Conservation (phyloP, 2,113 vertebrate species). For the Chaenogobius annularis region DNA sequence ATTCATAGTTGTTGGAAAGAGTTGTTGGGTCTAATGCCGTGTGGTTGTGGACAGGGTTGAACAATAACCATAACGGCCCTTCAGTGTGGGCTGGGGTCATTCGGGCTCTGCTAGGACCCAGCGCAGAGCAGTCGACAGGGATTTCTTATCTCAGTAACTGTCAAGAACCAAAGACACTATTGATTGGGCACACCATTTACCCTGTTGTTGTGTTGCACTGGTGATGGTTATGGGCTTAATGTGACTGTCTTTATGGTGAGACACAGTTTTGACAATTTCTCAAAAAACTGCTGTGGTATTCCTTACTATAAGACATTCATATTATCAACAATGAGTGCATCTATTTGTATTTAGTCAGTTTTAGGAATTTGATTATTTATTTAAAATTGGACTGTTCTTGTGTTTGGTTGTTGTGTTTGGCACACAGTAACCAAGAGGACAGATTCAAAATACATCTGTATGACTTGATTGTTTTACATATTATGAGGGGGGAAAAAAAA, state of each 20-base stretch:
- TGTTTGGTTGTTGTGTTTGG: background rate
- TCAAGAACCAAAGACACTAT: conserved; percentile 59
- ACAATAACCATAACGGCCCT: conserved; percentile 70
- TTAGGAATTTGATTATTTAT: background rate
- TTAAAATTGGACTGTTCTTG: background rate
- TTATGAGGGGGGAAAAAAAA: too few species aligned
- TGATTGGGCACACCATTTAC: background rate
- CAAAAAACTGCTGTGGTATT: background rate
- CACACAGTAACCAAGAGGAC: background rate
- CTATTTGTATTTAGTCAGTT: background rate
- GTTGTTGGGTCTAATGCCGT: conserved; percentile 36
- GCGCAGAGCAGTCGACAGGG: conserved; percentile 55
- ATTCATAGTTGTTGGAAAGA: conserved; percentile 23
- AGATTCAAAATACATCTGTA: background rate
- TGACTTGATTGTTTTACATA: background rate
- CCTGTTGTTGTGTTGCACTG: background rate
- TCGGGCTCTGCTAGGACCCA: conserved; percentile 69
- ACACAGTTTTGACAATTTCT: too few species aligned
- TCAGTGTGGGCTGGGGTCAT: conserved; percentile 63
- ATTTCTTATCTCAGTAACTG: conserved; percentile 62
- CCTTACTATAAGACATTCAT: too few species aligned
- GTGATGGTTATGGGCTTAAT: background rate
- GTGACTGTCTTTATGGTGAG: too few species aligned
- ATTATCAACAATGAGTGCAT: background rate
- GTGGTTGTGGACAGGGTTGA: conserved; percentile 32